Evolutionary conservation across 92 coral and sea anemone genomes (phyloP).

Genomic region (Palythoa grandis): DNA sequence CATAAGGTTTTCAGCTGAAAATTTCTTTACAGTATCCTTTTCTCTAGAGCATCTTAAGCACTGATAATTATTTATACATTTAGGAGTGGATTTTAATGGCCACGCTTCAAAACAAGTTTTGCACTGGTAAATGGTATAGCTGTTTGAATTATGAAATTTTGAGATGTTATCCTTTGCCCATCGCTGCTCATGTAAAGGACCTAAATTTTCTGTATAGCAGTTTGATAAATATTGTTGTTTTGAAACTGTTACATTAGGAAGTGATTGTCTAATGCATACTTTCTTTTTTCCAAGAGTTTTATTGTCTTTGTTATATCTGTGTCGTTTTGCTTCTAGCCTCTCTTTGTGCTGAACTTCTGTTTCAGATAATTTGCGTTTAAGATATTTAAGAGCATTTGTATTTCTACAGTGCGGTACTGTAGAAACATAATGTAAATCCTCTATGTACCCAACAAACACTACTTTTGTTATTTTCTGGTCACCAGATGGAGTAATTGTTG

Average conservation of each 20-base stretch:
- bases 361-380: constrained; percentile 24
- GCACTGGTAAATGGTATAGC: constrained; percentile 41
- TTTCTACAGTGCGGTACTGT: constrained; percentile 13
- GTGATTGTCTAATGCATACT: neutral
- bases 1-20: constrained; percentile 52
- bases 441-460: constrained; percentile 44
- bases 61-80: constrained; percentile 17
- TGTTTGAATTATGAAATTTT: constrained; percentile 44
- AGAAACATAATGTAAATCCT: constrained; percentile 48
- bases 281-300: neutral
- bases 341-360: constrained; percentile 3
- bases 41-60: constrained; percentile 43
- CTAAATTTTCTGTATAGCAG: constrained; percentile 34
- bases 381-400: constrained; percentile 12
- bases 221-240: constrained; percentile 35
- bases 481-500: constrained; percentile 45
- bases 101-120: constrained; percentile 52
- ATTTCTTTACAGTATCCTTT: constrained; percentile 39
- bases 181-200: constrained; percentile 42
- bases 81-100: constrained; percentile 13
- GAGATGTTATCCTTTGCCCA: constrained; percentile 43
- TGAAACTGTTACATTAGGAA: neutral
- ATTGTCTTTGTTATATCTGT: constrained; percentile 3
- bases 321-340: constrained; percentile 14
- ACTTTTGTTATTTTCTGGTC: constrained; percentile 26